phyloP scores from a whole-genome alignment of 2,797 vertebrate genomes.

The Furcifer pardalis region DNA sequence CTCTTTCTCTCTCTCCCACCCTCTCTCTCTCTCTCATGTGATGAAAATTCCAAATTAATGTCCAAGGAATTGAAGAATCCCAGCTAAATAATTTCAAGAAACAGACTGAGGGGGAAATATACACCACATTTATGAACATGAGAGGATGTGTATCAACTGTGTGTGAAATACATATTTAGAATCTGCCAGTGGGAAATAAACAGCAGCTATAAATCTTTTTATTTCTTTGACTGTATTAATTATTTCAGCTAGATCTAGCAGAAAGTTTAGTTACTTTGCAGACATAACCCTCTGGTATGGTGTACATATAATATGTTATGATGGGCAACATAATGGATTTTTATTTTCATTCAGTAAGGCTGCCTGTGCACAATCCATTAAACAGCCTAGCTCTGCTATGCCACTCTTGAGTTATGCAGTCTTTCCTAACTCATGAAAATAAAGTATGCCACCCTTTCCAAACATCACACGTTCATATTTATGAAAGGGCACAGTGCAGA shows the following conservation, averaged over 20 bases:
- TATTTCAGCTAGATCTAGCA: constrained; percentile 60
- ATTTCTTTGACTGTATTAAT: constrained; percentile 69
- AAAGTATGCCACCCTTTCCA: constrained; percentile 57
- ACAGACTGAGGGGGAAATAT: constrained; percentile 32
- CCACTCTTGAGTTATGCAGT: constrained; percentile 66
- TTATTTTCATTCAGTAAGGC: constrained; percentile 58
- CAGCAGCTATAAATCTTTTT: constrained; percentile 61
- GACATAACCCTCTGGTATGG: constrained; percentile 53
- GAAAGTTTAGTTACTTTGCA: constrained; percentile 67
- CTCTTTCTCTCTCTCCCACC: too few species aligned
- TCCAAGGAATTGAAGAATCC: constrained; percentile 51
- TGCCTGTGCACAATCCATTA: constrained; percentile 65
- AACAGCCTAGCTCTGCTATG: constrained; percentile 52
- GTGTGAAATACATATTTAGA: constrained; percentile 66
- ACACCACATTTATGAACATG: constrained; percentile 57
- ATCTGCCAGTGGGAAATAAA: constrained; percentile 56
- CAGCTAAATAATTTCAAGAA: constrained; percentile 54
- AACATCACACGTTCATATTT: constrained; percentile 58
- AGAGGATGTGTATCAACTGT: constrained; percentile 45
- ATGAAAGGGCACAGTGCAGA: constrained; percentile 56
- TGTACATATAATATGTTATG: constrained; percentile 67
- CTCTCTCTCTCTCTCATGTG: neutral
- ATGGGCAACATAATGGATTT: constrained; percentile 62
- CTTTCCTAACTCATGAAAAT: constrained; percentile 68
- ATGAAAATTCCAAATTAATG: constrained; percentile 48